Evolutionary conservation across 2,113 vertebrate genomes (phyloP).

Genomic region (Leptocoma aspasia): DNA sequence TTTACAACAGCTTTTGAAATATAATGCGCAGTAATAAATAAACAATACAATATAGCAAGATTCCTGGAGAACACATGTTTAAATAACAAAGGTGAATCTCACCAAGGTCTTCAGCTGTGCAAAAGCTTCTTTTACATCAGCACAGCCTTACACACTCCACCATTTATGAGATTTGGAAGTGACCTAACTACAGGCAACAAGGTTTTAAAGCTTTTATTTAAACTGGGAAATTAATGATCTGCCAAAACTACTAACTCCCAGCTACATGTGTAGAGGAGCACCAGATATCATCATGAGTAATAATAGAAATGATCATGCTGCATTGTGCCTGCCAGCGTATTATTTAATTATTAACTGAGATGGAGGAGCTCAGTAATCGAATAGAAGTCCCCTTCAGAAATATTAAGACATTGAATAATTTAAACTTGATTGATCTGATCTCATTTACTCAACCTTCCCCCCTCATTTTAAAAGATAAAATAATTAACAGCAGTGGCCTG

Average conservation of each 20-base stretch:
- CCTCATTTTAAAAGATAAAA: conserved; percentile 59
- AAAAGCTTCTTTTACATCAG: not conserved
- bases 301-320: conserved; percentile 57
- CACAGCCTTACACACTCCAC: not conserved
- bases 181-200: conserved; percentile 31
- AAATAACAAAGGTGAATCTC: not conserved
- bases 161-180: conserved; percentile 13
- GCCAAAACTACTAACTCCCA: conserved; percentile 52
- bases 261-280: conserved; percentile 45
- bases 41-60: not conserved
- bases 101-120: not conserved
- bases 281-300: conserved; percentile 51
- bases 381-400: conserved; percentile 66
- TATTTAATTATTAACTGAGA: conserved; percentile 65
- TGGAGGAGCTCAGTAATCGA: conserved; percentile 49
- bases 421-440: conserved; percentile 65
- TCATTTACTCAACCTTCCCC: conserved; percentile 64
- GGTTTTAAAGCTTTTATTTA: conserved; percentile 63
- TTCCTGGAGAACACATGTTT: not conserved
- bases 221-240: conserved; percentile 57
- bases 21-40: not conserved
- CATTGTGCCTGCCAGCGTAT: conserved; percentile 42
- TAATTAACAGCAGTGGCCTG: conserved; percentile 49
- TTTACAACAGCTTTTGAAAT: not conserved
- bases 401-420: conserved; percentile 70